A percentile compares a stretch with the other conserved stretches of the same genome.
Conservation (phyloP, 2,797 vertebrate genomes). For the Labroides dimidiatus region DNA sequence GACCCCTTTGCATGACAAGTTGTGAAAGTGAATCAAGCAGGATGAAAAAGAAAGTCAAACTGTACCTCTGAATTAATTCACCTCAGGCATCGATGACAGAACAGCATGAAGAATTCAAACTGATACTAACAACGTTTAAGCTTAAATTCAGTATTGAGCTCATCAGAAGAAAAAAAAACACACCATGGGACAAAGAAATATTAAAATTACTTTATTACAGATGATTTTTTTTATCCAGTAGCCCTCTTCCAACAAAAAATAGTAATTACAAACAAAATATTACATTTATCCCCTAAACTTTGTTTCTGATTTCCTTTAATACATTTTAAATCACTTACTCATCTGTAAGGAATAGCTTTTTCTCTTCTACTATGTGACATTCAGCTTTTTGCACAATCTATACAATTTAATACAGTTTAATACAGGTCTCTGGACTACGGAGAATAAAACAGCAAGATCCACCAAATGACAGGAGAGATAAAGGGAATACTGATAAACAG, state of each 20-base stretch:
- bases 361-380: slow-evolving; percentile 88
- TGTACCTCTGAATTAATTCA: background rate
- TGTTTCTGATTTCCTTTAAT: slow-evolving; percentile 79
- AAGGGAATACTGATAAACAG: slow-evolving; percentile 95
- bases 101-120: background rate
- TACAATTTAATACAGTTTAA: slow-evolving; percentile 99
- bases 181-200: slow-evolving; percentile 79
- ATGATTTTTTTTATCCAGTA: slow-evolving; percentile 98
- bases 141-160: background rate
- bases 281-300: slow-evolving; percentile 92
- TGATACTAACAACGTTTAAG: background rate
- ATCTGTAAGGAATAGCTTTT: slow-evolving; percentile 80
- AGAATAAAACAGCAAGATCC: slow-evolving; percentile 79
- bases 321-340: slow-evolving; percentile 84
- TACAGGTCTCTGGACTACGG: slow-evolving; percentile 93
- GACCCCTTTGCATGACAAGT: too few species aligned
- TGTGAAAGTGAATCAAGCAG: too few species aligned
- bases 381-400: slow-evolving; percentile 95
- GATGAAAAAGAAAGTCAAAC: too few species aligned
- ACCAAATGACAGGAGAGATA: slow-evolving; percentile 77
- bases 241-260: slow-evolving; percentile 97
- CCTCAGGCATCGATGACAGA: background rate
- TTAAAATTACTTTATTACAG: slow-evolving; percentile 99
- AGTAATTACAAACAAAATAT: slow-evolving; percentile 99
- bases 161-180: slow-evolving; percentile 15